Evolutionary conservation across 2,113 vertebrate species (phyloP).

Genomic region (Tylochromis polylepis): DNA sequence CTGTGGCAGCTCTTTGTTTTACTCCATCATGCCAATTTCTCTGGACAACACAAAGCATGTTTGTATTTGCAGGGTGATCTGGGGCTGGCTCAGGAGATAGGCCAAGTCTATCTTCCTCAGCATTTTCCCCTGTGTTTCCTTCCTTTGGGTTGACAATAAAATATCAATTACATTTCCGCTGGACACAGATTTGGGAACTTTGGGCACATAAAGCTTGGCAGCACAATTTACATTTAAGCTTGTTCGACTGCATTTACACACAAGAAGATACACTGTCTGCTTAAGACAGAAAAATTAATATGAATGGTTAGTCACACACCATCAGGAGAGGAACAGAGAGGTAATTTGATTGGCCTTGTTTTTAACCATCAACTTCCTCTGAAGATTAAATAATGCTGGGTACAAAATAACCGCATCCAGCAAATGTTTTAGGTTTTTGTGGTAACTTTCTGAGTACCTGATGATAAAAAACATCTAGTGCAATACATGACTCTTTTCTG

Average conservation of each 20-base stretch:
- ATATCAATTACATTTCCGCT: slow-evolving; percentile 57
- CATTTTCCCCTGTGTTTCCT: slow-evolving; percentile 53
- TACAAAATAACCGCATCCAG: not conserved
- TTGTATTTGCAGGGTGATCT: slow-evolving; percentile 40
- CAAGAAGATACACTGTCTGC: not conserved
- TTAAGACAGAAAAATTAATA: not conserved
- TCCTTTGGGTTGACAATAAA: slow-evolving; percentile 60
- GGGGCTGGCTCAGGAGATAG: slow-evolving; percentile 34
- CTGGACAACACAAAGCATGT: slow-evolving; percentile 59
- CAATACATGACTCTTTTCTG: not conserved
- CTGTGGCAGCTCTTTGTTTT: slow-evolving; percentile 52
- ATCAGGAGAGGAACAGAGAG: not conserved
- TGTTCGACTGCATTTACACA: not conserved
- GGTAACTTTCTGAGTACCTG: not conserved
- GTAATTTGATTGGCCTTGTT: not conserved
- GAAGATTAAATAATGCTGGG: not conserved
- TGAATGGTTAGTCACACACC: not conserved
- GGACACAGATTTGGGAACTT: slow-evolving; percentile 15
- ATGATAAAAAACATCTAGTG: not conserved
- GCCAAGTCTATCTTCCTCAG: slow-evolving; percentile 45
- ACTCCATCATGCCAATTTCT: slow-evolving; percentile 54
- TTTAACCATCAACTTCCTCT: not conserved
- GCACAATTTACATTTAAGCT: not conserved
- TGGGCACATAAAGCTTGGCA: slow-evolving; percentile 11
- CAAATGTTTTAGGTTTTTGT: not conserved